Evolutionary conservation across 2,888 invertebrate genomes (phyloP).

Genomic region (Patella caerulea): DNA sequence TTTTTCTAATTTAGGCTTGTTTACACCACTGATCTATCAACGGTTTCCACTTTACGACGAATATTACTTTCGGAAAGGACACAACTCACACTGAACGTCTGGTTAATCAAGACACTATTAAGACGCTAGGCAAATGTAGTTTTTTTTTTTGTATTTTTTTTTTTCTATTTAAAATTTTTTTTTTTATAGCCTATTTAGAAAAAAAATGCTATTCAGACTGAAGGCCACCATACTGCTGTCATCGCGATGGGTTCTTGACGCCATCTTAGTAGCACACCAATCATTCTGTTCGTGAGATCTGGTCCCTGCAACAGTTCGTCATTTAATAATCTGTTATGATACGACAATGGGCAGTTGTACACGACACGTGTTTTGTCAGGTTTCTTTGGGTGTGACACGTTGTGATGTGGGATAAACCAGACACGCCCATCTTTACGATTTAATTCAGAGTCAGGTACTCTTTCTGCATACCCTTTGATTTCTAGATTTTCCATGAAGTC

Average conservation of each 20-base stretch:
- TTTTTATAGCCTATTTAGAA: too few species aligned
- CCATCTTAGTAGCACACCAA: constrained; percentile 39
- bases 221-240: too few species aligned
- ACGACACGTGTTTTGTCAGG: constrained; percentile 30
- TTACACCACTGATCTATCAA: too few species aligned
- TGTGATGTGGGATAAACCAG: constrained; percentile 37
- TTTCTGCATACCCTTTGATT: constrained; percentile 25
- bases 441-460: constrained; percentile 13
- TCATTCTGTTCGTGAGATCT: constrained; percentile 39
- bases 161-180: too few species aligned
- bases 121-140: too few species aligned
- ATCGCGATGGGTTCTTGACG: constrained; percentile 37
- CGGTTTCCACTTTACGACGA: too few species aligned
- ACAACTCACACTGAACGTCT: too few species aligned
- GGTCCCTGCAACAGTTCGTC: constrained; percentile 38
- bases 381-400: constrained; percentile 35
- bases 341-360: constrained; percentile 36
- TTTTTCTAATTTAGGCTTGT: too few species aligned
- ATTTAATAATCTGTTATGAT: constrained; percentile 35
- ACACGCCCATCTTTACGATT: constrained; percentile 14
- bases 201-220: too few species aligned
- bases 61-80: too few species aligned
- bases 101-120: too few species aligned
- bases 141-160: too few species aligned
- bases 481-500: constrained; percentile 30